Conservation (phyloP, 2,113 vertebrate species). For the Sinocyclocheilus maitianheensis region DNA sequence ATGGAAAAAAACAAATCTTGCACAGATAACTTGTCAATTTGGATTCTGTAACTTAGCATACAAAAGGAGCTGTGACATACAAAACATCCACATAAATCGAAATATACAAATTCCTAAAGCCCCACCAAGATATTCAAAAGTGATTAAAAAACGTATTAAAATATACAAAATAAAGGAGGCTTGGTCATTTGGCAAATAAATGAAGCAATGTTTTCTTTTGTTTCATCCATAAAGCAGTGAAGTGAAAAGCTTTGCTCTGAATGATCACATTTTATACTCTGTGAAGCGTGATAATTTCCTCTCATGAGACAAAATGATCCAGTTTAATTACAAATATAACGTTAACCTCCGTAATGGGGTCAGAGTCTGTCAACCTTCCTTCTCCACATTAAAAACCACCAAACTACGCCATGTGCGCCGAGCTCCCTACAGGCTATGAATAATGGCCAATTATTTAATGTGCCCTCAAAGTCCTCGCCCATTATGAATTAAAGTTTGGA, state of each 20-base stretch:
- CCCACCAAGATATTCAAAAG: background rate
- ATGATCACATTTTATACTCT: constrained; percentile 60
- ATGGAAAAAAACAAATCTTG: background rate
- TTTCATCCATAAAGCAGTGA: constrained; percentile 50
- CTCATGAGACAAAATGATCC: constrained; percentile 40
- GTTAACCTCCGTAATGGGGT: constrained; percentile 57
- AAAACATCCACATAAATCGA: background rate
- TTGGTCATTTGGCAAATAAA: background rate
- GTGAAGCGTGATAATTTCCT: constrained; percentile 58
- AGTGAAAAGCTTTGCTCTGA: constrained; percentile 34
- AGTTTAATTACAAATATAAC: constrained; percentile 48
- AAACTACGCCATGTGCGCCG: constrained; percentile 33
- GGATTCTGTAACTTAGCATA: background rate
- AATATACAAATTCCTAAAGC: background rate
- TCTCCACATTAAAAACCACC: constrained; percentile 51
- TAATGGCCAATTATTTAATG: constrained; percentile 70
- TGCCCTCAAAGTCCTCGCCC: constrained; percentile 39
- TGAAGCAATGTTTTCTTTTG: constrained; percentile 24
- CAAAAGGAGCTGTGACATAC: background rate
- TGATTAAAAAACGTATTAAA: background rate
- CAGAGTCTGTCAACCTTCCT: constrained; percentile 35
- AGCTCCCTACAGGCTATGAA: constrained; percentile 62
- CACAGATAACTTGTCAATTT: background rate
- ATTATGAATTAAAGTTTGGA: constrained; percentile 24
- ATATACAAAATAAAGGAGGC: background rate